phyloP scores from a whole-genome alignment of 1,140 invertebrate genomes.

The Arion vulgaris region DNA sequence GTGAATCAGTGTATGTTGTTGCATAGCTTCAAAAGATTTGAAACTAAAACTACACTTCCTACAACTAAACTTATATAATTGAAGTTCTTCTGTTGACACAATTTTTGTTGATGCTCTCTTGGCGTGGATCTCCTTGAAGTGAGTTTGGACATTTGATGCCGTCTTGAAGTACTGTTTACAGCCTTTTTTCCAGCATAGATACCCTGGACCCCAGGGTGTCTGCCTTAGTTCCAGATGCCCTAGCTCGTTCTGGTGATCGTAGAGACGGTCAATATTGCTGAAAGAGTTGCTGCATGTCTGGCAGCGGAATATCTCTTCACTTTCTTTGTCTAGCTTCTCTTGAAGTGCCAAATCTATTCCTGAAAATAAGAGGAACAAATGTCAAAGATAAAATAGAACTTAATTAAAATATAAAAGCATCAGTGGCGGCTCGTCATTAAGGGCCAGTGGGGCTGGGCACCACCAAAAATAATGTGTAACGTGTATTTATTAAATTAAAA shows the following conservation, averaged over 20 bases:
- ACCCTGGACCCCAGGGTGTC: conserved; percentile 85
- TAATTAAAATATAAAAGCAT: too few species aligned
- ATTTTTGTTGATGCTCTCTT: conserved; percentile 64
- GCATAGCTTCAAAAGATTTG: conserved; percentile 93
- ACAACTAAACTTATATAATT: conserved; percentile 17
- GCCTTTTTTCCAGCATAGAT: conserved; percentile 91
- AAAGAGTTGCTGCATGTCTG: conserved; percentile 82
- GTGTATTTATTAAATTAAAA: too few species aligned
- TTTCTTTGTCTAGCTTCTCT: conserved; percentile 59
- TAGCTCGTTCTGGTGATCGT: conserved; percentile 87
- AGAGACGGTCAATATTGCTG: conserved; percentile 84
- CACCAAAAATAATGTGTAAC: too few species aligned
- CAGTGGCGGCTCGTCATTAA: too few species aligned
- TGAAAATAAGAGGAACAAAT: conserved; percentile 46
- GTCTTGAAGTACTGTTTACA: conserved; percentile 88
- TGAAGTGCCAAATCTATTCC: conserved; percentile 53
- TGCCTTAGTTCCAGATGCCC: conserved; percentile 88
- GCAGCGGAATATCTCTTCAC: conserved; percentile 75
- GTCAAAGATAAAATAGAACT: not conserved
- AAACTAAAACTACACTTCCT: conserved; percentile 92
- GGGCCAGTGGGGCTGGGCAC: too few species aligned
- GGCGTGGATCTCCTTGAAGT: conserved; percentile 86
- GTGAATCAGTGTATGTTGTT: conserved; percentile 95
- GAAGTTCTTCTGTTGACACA: conserved; percentile 79
- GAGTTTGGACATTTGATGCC: conserved; percentile 82